Evolutionary conservation across 2,797 vertebrate species (phyloP), one percentile per base, ranked within the genome.

Genomic region (Gymnothorax javanicus): DNA sequence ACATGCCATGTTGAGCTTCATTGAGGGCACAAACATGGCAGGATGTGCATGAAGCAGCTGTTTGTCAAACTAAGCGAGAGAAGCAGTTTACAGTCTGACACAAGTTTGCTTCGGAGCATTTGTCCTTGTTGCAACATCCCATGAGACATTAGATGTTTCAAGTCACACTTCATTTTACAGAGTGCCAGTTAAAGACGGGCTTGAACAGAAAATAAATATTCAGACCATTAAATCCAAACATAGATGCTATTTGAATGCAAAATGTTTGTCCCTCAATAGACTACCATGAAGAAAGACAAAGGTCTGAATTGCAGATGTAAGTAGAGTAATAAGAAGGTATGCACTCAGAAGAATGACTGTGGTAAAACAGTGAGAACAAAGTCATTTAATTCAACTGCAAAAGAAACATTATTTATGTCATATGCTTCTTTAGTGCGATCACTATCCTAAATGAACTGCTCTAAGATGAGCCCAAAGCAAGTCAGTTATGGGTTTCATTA

Each of bases 401-500:
- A 56, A 7, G 8, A 56, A 81, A 81, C 23, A 54, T n/a, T 77
- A 20, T 56, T 56, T 56, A 15, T 81, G 52, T 8, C 54, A 20
- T 79, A 43, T 79, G 75, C 20, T 79, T 79, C 75, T 20, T 60
- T 33, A 62, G n/a, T 54, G 71, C 52, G 13, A 15, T 33, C 58
- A 69, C 69, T 64, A 77, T 58, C 81, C 56, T 87, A 15, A 57
- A 43, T 83, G 59, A 62, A 87, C 57, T 58, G 86, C 43, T 25
- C 81, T 59, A 84, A 83, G 52, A 27, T 58, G n/a, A 56, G 83
- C 71, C 27, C 82, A 59, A 56, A 50, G 52, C 86, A 75, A 69
- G 84, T 84, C 25, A 58, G 52, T 59, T 73, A 84, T 43, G 64
- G 64, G 62, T 84, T 27, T 57, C 84, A 87, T 87, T 87, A 71